These are phyloP conservation scores for Acromyrmex echinatior DNA, from an alignment of 1,140 invertebrate species.

Conservation along the genomic window DNA sequence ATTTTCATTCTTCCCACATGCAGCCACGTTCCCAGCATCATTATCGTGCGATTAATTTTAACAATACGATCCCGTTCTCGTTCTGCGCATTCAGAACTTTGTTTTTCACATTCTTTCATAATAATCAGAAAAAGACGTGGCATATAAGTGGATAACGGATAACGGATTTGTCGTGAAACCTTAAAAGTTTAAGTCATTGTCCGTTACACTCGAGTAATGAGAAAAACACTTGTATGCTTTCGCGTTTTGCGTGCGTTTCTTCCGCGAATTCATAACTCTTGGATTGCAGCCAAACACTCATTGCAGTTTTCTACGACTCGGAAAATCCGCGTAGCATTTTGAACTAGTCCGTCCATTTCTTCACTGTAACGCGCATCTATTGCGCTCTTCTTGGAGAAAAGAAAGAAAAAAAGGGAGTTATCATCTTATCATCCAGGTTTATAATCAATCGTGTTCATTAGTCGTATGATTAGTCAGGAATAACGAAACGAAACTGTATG, in stretches of 20 bases:
- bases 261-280: constrained; percentile 71
- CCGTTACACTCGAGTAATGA: constrained; percentile 3
- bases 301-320: constrained; percentile 32
- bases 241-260: constrained; percentile 16
- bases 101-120: neutral
- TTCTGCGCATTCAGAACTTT: neutral
- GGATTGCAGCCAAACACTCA: constrained; percentile 61
- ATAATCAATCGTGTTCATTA: neutral
- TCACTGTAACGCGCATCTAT: constrained; percentile 53
- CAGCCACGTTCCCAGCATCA: neutral
- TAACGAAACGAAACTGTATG: neutral
- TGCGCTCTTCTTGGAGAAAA: neutral
- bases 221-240: constrained; percentile 56
- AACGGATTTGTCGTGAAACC: constrained; percentile 41
- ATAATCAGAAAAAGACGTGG: neutral
- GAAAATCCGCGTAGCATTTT: constrained; percentile 60
- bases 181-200: constrained; percentile 48
- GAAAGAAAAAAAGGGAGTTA: neutral
- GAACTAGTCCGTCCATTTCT: constrained; percentile 30
- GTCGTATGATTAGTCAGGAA: neutral
- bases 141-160: neutral
- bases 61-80: neutral
- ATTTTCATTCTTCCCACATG: too few relatives aligned
- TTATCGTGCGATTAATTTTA: neutral
- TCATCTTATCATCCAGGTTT: neutral